Evolutionary conservation across 2,888 invertebrate species (phyloP).

Genomic region (Heptascelio sp.): DNA sequence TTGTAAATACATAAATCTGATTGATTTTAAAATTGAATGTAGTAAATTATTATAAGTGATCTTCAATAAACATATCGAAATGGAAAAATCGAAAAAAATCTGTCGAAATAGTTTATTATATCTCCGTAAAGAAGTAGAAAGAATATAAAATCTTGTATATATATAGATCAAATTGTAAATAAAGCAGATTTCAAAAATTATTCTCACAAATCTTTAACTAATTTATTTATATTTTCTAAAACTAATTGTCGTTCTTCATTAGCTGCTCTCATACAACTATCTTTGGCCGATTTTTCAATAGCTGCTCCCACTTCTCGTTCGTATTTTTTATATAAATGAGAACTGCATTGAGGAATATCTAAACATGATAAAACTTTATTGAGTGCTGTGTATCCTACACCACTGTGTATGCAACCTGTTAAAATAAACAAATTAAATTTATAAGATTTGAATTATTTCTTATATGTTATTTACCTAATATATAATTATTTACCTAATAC

Average conservation of each 20-base stretch:
- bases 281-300: neutral
- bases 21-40: too few relatives aligned
- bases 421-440: slow-evolving; percentile 1
- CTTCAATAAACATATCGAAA: too few relatives aligned
- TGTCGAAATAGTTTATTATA: too few relatives aligned
- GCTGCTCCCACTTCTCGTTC: neutral
- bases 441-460: slow-evolving; percentile 11
- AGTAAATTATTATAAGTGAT: too few relatives aligned
- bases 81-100: too few relatives aligned
- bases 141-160: too few relatives aligned
- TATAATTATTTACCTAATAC: neutral
- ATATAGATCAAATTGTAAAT: too few relatives aligned
- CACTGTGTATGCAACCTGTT: slow-evolving; percentile 47
- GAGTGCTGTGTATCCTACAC: slow-evolving; percentile 47
- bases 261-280: slow-evolving; percentile 5
- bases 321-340: slow-evolving; percentile 5
- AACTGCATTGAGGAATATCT: slow-evolving; percentile 57
- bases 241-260: neutral
- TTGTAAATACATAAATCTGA: too few relatives aligned
- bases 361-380: slow-evolving; percentile 69
- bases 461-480: neutral
- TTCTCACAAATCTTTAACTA: neutral
- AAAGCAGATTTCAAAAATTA: neutral
- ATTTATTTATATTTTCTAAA: neutral
- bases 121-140: too few relatives aligned